Percentiles rank a stretch among this genome's conserved stretches.
Conservation (phyloP, 2,888 invertebrate species). For the Globia sparganii region DNA sequence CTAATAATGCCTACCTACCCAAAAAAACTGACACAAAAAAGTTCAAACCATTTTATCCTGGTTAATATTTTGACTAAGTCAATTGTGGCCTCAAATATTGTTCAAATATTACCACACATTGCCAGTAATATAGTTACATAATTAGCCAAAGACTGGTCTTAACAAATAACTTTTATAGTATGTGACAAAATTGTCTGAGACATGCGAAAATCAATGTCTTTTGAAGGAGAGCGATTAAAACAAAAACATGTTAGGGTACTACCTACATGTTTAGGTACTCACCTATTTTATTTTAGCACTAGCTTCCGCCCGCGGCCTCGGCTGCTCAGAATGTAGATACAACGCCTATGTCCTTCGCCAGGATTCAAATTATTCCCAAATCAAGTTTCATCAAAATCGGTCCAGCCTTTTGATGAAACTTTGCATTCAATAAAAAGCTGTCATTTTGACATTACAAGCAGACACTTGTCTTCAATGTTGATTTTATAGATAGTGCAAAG, state of each 20-base stretch:
- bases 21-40: not conserved
- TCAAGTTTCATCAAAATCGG: no score
- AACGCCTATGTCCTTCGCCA: no score
- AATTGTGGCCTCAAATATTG: not conserved
- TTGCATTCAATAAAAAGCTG: no score
- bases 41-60: not conserved
- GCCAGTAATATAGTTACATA: conserved; percentile 11
- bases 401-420: no score
- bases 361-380: no score
- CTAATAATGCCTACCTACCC: not conserved
- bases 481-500: not conserved
- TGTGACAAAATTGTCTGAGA: conserved; percentile 29
- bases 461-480: no score
- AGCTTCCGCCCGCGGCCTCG: no score
- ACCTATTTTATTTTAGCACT: not conserved
- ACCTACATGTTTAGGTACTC: not conserved
- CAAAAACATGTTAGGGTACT: not conserved
- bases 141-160: not conserved
- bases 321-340: no score
- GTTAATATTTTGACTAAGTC: not conserved
- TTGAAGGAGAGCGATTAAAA: not conserved
- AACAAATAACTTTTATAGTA: conserved; percentile 2
- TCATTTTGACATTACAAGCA: no score
- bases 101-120: conserved; percentile 1
- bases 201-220: conserved; percentile 8